Evolutionary conservation across 1,140 invertebrate species (phyloP).

Genomic region (Drusus annulatus): DNA sequence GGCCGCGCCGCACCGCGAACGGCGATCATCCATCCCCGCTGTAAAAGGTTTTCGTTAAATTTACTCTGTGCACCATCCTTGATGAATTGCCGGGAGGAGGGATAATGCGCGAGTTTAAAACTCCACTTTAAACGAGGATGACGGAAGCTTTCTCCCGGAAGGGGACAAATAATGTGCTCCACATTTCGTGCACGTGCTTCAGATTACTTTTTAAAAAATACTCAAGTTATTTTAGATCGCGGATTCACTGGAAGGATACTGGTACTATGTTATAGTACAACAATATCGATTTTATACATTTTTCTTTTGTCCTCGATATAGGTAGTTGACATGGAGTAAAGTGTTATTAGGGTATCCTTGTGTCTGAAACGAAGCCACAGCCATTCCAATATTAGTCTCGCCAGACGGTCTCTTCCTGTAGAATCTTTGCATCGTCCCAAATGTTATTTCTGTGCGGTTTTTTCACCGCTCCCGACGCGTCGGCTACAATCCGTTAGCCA

Average conservation of each 20-base stretch:
- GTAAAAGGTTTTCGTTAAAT: slow-evolving; percentile 1
- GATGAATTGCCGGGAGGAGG: slow-evolving; percentile 8
- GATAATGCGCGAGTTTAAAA: slow-evolving; percentile 5
- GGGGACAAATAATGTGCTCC: not conserved
- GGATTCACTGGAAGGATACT: too few relatives aligned
- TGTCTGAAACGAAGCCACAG: slow-evolving; percentile 5
- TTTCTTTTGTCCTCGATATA: too few relatives aligned
- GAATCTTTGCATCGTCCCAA: slow-evolving; percentile 18
- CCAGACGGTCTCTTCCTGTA: slow-evolving; percentile 22
- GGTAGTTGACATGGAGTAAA: not conserved
- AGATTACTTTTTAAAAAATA: too few relatives aligned
- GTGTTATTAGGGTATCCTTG: slow-evolving; percentile 23
- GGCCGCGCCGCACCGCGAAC: not conserved
- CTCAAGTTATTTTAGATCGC: too few relatives aligned
- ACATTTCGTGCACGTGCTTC: not conserved
- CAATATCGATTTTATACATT: too few relatives aligned
- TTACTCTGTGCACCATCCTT: not conserved
- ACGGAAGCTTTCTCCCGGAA: not conserved
- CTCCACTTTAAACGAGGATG: slow-evolving; percentile 31
- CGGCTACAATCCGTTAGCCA: slow-evolving; percentile 19
- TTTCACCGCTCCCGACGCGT: not conserved
- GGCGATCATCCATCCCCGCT: not conserved
- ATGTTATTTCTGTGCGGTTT: slow-evolving; percentile 41
- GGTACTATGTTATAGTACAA: too few relatives aligned
- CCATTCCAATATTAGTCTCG: slow-evolving; percentile 32